Evolutionary conservation across 1,140 invertebrate species (phyloP).

Genomic region (Dendroctonus valens): DNA sequence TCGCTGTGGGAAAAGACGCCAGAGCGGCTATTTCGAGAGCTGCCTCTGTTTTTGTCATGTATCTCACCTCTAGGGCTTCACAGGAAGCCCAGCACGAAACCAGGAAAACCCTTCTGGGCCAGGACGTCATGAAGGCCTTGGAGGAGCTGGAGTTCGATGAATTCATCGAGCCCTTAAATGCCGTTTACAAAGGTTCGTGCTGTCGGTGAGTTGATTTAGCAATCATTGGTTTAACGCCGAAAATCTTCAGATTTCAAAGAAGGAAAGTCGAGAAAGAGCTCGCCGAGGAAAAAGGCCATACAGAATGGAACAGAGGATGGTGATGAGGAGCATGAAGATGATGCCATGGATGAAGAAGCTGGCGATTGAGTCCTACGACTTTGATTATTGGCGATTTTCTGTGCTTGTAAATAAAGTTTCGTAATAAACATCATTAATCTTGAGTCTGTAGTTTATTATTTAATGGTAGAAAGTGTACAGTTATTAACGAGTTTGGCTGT

Average conservation of each 20-base stretch:
- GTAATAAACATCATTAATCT: too few species aligned
- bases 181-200: slow-evolving; percentile 70
- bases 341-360: slow-evolving; percentile 24
- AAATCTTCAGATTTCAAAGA: slow-evolving; percentile 35
- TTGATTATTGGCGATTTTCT: background rate
- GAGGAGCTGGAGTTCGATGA: slow-evolving; percentile 89
- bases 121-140: slow-evolving; percentile 85
- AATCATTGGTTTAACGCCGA: background rate
- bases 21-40: slow-evolving; percentile 82
- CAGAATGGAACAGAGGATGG: slow-evolving; percentile 25
- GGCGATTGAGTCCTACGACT: background rate
- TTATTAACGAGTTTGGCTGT: too few species aligned
- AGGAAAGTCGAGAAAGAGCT: slow-evolving; percentile 30
- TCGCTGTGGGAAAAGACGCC: slow-evolving; percentile 79
- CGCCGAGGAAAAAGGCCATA: slow-evolving; percentile 28
- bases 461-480: too few species aligned
- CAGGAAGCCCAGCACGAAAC: slow-evolving; percentile 77
- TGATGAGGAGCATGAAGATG: slow-evolving; percentile 35
- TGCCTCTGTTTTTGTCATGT: slow-evolving; percentile 77
- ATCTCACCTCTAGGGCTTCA: slow-evolving; percentile 76
- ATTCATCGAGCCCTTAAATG: slow-evolving; percentile 77
- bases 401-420: too few species aligned
- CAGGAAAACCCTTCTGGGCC: slow-evolving; percentile 81
- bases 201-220: background rate
- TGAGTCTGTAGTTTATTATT: too few species aligned